phyloP scores from a whole-genome alignment of 2,797 vertebrate species.

The Pseudochromis fuscus region DNA sequence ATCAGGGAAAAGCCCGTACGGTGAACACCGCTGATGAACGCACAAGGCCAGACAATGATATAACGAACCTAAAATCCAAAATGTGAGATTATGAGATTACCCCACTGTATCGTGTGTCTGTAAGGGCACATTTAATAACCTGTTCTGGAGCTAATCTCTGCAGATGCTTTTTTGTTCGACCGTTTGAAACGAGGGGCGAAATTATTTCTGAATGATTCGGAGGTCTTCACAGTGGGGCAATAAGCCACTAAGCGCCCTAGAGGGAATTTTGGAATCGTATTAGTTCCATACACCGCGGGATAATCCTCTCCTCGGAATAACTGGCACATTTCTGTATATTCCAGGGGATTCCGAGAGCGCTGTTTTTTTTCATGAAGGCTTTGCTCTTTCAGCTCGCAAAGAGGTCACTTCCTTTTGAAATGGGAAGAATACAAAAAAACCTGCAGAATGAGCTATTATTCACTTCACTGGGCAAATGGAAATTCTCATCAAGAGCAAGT shows the following conservation, averaged over 20 bases:
- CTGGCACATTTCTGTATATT: constrained; percentile 79
- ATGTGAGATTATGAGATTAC: constrained; percentile 44
- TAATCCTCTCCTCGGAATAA: constrained; percentile 81
- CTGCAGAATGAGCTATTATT: constrained; percentile 64
- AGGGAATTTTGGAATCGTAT: constrained; percentile 77
- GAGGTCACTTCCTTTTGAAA: constrained; percentile 74
- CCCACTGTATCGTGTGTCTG: constrained; percentile 22
- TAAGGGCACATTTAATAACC: constrained; percentile 53
- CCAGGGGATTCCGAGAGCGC: constrained; percentile 65
- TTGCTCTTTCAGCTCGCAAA: constrained; percentile 77
- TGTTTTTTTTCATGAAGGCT: constrained; percentile 72
- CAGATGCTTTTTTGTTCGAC: constrained; percentile 44
- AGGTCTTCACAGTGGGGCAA: constrained; percentile 71
- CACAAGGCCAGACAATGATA: constrained; percentile 29
- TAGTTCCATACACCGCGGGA: constrained; percentile 79
- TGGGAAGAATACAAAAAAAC: constrained; percentile 30
- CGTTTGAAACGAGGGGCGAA: constrained; percentile 61
- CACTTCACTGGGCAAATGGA: constrained; percentile 67
- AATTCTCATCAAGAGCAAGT: constrained; percentile 59
- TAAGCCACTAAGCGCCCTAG: constrained; percentile 74
- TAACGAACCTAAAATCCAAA: constrained; percentile 39
- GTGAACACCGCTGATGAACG: constrained; percentile 1
- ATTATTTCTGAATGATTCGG: constrained; percentile 71
- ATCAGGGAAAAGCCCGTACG: background rate
- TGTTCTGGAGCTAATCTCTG: constrained; percentile 54